Conservation (phyloP, 2,888 invertebrate genomes). For the Myopa tessellatipennis region DNA sequence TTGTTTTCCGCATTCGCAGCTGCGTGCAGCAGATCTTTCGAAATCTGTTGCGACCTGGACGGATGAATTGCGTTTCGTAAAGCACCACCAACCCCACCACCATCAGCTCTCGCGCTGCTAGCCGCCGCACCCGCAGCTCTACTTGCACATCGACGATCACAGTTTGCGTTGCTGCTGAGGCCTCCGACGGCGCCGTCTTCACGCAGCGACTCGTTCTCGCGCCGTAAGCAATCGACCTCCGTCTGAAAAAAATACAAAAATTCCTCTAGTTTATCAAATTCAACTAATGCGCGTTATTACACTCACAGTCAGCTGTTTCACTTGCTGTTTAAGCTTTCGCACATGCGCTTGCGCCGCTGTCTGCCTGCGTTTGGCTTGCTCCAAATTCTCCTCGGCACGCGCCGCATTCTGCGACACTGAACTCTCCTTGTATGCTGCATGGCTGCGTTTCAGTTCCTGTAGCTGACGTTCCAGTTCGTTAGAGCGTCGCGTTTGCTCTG, state of each 20-base stretch:
- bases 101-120: conserved; percentile 34
- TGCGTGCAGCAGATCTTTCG: conserved; percentile 73
- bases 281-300: neutral
- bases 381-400: conserved; percentile 72
- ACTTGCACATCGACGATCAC: conserved; percentile 48
- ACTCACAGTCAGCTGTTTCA: conserved; percentile 76
- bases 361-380: conserved; percentile 73
- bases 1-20: conserved; percentile 76
- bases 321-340: conserved; percentile 76
- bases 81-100: conserved; percentile 49
- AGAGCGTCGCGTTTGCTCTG: conserved; percentile 70
- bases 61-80: conserved; percentile 54
- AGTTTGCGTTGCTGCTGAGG: conserved; percentile 44
- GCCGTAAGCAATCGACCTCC: conserved; percentile 69
- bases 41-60: conserved; percentile 70
- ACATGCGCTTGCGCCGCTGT: conserved; percentile 74
- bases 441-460: conserved; percentile 69
- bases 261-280: neutral
- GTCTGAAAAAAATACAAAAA: conserved; percentile 61
- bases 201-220: conserved; percentile 70
- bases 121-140: conserved; percentile 44
- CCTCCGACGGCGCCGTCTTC: conserved; percentile 69
- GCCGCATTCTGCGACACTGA: conserved; percentile 72
- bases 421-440: conserved; percentile 69
- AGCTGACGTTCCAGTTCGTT: conserved; percentile 71